These are phyloP conservation scores for Agrotis ipsilon DNA, from an alignment of 2,888 invertebrate species.

Conservation along the genomic window DNA sequence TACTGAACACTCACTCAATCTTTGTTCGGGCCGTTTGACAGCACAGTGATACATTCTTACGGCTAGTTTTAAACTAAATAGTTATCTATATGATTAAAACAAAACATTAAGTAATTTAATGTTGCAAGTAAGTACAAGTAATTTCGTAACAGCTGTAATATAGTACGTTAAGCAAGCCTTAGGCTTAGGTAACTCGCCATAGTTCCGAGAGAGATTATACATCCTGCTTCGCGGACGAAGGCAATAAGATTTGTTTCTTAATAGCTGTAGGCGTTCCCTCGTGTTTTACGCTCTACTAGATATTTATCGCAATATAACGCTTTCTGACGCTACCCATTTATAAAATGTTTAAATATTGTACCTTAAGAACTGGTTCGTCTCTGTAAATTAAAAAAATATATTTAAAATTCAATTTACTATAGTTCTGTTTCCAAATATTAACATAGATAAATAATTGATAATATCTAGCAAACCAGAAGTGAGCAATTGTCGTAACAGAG, in stretches of 20 bases:
- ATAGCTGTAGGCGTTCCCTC: slow-evolving; percentile 58
- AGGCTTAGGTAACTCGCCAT: slow-evolving; percentile 84
- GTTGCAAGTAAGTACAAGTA: slow-evolving; percentile 67
- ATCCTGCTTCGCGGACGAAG: slow-evolving; percentile 78
- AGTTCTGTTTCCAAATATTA: slow-evolving; percentile 29
- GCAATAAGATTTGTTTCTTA: slow-evolving; percentile 73
- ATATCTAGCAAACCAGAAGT: slow-evolving; percentile 40
- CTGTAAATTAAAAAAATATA: slow-evolving; percentile 7
- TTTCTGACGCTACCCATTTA: slow-evolving; percentile 21
- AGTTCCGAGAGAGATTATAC: slow-evolving; percentile 86
- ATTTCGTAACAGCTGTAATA: slow-evolving; percentile 80
- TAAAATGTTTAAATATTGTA: slow-evolving; percentile 30
- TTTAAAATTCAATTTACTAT: background rate
- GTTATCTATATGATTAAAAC: slow-evolving; percentile 40
- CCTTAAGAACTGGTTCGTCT: background rate
- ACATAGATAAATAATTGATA: slow-evolving; percentile 38
- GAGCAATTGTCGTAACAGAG: slow-evolving; percentile 46
- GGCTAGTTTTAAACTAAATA: background rate
- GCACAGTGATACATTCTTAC: background rate
- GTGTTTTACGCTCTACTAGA: slow-evolving; percentile 44
- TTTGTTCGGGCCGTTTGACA: background rate
- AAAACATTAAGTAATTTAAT: slow-evolving; percentile 68
- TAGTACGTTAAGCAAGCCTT: slow-evolving; percentile 79
- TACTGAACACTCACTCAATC: background rate
- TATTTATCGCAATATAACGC: slow-evolving; percentile 45